Conservation (phyloP, 1,140 invertebrate species). For the Hestina assimilis region DNA sequence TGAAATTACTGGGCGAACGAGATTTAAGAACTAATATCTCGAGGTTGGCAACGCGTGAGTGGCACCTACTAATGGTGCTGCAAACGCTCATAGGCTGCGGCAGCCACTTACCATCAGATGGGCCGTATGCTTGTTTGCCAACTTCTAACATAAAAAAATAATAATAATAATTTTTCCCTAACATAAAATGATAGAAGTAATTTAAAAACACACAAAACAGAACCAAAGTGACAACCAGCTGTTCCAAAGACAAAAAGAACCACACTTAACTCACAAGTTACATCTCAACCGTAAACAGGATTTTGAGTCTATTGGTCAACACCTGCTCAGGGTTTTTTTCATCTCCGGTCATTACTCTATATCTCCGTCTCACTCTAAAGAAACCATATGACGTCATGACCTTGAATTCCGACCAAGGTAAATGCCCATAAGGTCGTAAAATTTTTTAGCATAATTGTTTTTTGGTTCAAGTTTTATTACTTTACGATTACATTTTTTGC, state of each 20-base stretch:
- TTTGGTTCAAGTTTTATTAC: neutral
- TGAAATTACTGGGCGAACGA: no score
- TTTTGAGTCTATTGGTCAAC: conserved; percentile 7
- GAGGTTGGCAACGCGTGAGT: no score
- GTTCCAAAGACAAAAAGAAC: neutral
- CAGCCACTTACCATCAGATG: no score
- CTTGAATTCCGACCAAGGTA: conserved; percentile 12
- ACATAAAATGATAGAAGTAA: neutral
- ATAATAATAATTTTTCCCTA: neutral
- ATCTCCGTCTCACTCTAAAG: conserved; percentile 1
- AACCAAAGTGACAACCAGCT: no score
- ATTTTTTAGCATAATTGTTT: neutral
- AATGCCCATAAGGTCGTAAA: conserved; percentile 15
- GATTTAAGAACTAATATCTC: no score
- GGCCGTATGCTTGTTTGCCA: no score
- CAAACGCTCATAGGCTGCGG: no score
- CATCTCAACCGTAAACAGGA: conserved; percentile 1
- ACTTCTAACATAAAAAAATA: neutral
- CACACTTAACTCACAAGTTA: neutral
- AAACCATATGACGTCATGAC: conserved; percentile 8
- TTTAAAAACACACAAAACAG: no score
- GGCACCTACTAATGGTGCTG: no score
- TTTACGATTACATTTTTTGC: neutral
- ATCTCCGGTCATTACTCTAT: conserved; percentile 5
- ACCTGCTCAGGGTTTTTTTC: conserved; percentile 1